Evolutionary conservation across 2,113 vertebrate species (phyloP).

Genomic region (Stigmatopora argus): DNA sequence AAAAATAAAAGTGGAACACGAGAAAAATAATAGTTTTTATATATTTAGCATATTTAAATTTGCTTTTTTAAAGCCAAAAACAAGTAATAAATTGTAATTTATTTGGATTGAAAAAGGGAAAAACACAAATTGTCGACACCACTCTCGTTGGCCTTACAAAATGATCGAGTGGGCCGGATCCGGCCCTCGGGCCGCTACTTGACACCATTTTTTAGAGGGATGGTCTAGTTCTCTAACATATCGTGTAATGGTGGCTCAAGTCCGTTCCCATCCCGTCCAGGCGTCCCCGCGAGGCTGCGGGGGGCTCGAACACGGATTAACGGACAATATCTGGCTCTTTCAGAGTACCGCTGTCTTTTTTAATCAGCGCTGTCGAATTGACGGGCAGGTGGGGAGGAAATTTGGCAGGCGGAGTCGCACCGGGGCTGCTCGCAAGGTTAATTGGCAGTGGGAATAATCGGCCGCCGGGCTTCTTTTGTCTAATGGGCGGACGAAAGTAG

Average conservation of each 20-base stretch:
- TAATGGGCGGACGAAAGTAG: constrained; percentile 58
- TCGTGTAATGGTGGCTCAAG: not conserved
- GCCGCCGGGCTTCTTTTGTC: constrained; percentile 67
- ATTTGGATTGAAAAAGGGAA: too few relatives aligned
- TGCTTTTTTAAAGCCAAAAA: too few relatives aligned
- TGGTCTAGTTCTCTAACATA: not conserved
- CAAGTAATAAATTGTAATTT: too few relatives aligned
- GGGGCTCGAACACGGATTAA: constrained; percentile 15
- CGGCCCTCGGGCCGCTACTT: too few relatives aligned
- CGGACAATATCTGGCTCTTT: constrained; percentile 41
- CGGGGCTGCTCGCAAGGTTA: constrained; percentile 62
- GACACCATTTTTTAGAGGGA: too few relatives aligned
- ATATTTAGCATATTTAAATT: too few relatives aligned
- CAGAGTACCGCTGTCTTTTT: constrained; percentile 56
- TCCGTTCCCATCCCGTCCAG: not conserved
- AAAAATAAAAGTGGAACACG: too few relatives aligned
- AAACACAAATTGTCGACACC: too few relatives aligned
- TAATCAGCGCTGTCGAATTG: constrained; percentile 55
- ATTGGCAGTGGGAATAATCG: constrained; percentile 73
- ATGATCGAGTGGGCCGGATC: too few relatives aligned
- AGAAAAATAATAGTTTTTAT: too few relatives aligned
- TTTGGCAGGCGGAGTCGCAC: constrained; percentile 57
- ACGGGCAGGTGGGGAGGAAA: constrained; percentile 53
- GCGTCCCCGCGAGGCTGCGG: not conserved
- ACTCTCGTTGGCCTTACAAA: too few relatives aligned